Evolutionary conservation across 2,113 vertebrate genomes (phyloP).

Genomic region (Brachyhypopomus gauderio): DNA sequence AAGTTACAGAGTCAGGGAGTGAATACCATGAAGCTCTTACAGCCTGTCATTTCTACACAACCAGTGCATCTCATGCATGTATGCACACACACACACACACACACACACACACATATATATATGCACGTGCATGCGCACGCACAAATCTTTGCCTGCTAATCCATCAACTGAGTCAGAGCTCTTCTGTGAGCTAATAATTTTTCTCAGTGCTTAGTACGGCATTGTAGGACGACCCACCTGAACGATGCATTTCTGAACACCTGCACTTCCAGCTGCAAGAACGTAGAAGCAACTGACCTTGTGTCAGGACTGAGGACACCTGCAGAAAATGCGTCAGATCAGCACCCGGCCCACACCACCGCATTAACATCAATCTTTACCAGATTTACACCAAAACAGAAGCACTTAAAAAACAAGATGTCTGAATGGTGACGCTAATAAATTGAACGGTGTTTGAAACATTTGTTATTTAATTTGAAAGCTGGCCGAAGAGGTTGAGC

Average conservation of each 20-base stretch:
- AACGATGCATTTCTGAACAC: conserved; percentile 21
- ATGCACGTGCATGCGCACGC: too few species aligned
- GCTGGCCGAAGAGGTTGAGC: conserved; percentile 30
- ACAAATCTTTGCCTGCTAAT: conserved; percentile 27
- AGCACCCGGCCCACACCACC: not conserved
- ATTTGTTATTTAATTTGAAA: conserved; percentile 47
- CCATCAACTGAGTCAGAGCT: conserved; percentile 33
- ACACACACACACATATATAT: too few species aligned
- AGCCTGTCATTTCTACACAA: conserved; percentile 47
- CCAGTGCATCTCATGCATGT: conserved; percentile 3
- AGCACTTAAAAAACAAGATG: not conserved
- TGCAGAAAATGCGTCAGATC: not conserved
- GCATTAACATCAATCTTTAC: not conserved
- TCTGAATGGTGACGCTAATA: conserved; percentile 6
- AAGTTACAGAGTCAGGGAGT: conserved; percentile 46
- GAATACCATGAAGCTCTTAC: conserved; percentile 41
- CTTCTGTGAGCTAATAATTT: conserved; percentile 37
- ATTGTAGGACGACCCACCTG: conserved; percentile 4
- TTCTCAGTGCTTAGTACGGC: conserved; percentile 34
- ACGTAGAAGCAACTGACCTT: not conserved
- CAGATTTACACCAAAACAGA: not conserved
- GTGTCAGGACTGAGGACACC: not conserved
- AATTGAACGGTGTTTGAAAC: conserved; percentile 23
- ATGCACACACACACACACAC: not conserved
- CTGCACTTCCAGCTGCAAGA: conserved; percentile 9